Percentiles rank a stretch among this genome's conserved stretches.
phyloP scores from a whole-genome alignment of 2,797 vertebrate species.

The Clamator glandarius region DNA sequence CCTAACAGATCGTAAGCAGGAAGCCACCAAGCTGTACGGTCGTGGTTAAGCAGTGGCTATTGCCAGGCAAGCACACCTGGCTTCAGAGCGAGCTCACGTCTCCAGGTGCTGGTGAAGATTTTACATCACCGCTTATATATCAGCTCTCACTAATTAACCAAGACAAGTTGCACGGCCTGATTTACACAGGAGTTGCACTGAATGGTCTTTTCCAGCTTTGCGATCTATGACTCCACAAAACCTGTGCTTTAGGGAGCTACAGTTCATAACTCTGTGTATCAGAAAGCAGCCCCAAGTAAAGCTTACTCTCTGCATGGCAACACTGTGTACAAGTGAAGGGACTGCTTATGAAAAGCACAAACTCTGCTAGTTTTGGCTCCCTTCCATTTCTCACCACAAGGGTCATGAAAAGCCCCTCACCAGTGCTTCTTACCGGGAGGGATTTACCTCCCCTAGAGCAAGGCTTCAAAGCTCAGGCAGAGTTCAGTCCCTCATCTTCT shows the following conservation, averaged over 20 bases:
- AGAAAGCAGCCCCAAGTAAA: neutral
- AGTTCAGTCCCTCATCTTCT: rapidly evolving
- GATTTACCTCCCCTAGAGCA: neutral
- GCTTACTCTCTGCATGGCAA: neutral
- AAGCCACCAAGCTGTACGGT: neutral
- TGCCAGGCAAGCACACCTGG: rapidly evolving
- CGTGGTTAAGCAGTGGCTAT: neutral
- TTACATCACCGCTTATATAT: rapidly evolving
- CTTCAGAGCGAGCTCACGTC: neutral
- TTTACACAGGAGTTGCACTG: neutral
- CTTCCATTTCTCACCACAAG: neutral
- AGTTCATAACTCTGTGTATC: rapidly evolving
- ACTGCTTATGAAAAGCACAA: neutral
- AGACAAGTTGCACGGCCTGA: neutral
- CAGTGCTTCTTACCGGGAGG: rapidly evolving
- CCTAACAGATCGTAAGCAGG: rapidly evolving
- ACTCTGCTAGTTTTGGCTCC: rapidly evolving
- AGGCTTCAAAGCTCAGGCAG: neutral
- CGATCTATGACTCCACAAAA: too few relatives aligned
- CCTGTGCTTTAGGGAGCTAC: rapidly evolving
- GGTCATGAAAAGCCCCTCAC: neutral
- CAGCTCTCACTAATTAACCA: rapidly evolving
- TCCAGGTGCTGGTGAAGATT: neutral
- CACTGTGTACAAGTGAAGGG: rapidly evolving
- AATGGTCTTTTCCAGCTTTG: neutral